Evolutionary conservation across 2,888 invertebrate species (phyloP).

Genomic region (Coenonympha arcania): DNA sequence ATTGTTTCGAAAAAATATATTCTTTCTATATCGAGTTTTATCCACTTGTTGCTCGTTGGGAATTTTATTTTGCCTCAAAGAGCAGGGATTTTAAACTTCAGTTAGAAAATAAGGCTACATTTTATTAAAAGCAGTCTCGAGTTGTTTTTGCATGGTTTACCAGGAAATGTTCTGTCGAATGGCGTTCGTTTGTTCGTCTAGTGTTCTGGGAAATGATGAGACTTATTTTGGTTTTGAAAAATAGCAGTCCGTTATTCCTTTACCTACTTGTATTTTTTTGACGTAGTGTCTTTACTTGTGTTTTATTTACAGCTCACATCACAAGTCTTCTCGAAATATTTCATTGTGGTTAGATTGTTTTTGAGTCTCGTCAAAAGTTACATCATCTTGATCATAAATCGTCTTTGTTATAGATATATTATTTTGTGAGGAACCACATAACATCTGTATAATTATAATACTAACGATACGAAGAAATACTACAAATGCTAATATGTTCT

Average conservation of each 20-base stretch:
- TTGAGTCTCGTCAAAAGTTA: too few species aligned
- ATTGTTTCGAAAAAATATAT: conserved; percentile 26
- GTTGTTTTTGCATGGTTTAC: conserved; percentile 7
- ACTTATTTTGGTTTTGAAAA: not conserved
- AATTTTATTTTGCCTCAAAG: conserved; percentile 16
- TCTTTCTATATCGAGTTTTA: conserved; percentile 20
- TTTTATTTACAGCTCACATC: too few species aligned
- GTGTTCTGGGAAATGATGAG: conserved; percentile 1
- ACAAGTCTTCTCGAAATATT: too few species aligned
- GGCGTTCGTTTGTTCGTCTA: conserved; percentile 6
- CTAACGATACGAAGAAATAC: too few species aligned
- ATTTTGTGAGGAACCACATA: too few species aligned
- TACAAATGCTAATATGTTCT: too few species aligned
- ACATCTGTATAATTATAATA: too few species aligned
- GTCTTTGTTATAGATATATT: too few species aligned
- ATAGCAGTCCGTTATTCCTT: not conserved
- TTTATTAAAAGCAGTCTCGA: conserved; percentile 16
- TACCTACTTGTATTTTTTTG: not conserved
- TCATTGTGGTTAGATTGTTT: too few species aligned
- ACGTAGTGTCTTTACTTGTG: not conserved
- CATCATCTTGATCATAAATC: too few species aligned
- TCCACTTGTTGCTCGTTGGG: conserved; percentile 25
- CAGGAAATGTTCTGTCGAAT: conserved; percentile 2
- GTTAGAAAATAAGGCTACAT: conserved; percentile 9
- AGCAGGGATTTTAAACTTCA: conserved; percentile 10